phyloP scores from a whole-genome alignment of 2,797 vertebrate species.

The Takifugu rubripes region DNA sequence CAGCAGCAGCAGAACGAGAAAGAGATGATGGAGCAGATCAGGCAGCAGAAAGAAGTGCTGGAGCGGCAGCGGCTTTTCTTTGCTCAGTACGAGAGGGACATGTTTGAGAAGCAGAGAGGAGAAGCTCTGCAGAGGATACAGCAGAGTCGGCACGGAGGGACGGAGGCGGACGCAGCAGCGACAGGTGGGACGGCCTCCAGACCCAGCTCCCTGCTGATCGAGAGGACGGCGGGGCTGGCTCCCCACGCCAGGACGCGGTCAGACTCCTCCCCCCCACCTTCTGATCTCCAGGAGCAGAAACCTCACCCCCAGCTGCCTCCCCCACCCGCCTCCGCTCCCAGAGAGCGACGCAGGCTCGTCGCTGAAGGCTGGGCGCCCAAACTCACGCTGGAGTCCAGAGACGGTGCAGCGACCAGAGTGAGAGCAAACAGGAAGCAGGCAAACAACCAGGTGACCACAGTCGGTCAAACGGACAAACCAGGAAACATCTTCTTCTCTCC shows the following conservation, averaged over 20 bases:
- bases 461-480: constrained; percentile 69
- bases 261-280: constrained; percentile 43
- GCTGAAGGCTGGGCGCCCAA: constrained; percentile 77
- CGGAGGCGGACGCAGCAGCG: constrained; percentile 1
- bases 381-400: constrained; percentile 75
- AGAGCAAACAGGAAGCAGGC: constrained; percentile 62
- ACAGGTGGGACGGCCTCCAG: constrained; percentile 49
- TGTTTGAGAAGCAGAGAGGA: constrained; percentile 78
- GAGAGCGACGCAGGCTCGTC: constrained; percentile 61
- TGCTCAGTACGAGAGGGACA: constrained; percentile 74
- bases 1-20: constrained; percentile 88
- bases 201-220: constrained; percentile 73
- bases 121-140: constrained; percentile 80
- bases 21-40: constrained; percentile 93
- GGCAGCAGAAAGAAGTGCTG: constrained; percentile 84
- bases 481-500: constrained; percentile 85
- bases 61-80: constrained; percentile 82
- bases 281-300: constrained; percentile 9
- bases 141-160: constrained; percentile 64
- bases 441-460: constrained; percentile 60
- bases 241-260: constrained; percentile 63
- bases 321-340: constrained; percentile 53
- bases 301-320: constrained; percentile 56
- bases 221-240: constrained; percentile 47
- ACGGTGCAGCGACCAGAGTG: constrained; percentile 62